phyloP scores from a whole-genome alignment of 2,113 vertebrate genomes.

The Rhinopomastus cyanomelas region DNA sequence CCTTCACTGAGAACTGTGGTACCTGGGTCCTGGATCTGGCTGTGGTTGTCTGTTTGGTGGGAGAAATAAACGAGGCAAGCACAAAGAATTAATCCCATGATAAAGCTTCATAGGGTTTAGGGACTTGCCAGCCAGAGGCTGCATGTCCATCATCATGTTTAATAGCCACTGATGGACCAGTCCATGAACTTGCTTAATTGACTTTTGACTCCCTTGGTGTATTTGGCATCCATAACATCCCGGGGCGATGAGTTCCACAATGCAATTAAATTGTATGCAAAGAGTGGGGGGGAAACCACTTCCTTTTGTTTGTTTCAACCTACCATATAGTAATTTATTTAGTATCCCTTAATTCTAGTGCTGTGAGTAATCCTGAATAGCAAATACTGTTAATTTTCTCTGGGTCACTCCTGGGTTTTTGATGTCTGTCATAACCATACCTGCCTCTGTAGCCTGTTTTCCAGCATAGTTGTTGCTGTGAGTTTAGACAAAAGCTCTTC shows the following conservation, averaged over 20 bases:
- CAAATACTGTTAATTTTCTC: neutral
- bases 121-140: slow-evolving; percentile 21
- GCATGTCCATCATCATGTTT: slow-evolving; percentile 7
- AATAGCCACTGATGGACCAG: slow-evolving; percentile 41
- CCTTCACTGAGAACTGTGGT: neutral
- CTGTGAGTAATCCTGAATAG: slow-evolving; percentile 8
- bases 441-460: neutral
- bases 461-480: neutral
- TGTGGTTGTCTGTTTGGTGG: neutral
- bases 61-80: neutral
- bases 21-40: neutral
- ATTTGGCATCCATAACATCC: slow-evolving; percentile 39
- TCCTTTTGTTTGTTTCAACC: slow-evolving; percentile 34
- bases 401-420: neutral
- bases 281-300: neutral
- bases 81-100: neutral
- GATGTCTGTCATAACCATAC: neutral
- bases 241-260: slow-evolving; percentile 25
- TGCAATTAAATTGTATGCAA: slow-evolving; percentile 1
- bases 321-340: slow-evolving; percentile 39
- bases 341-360: neutral
- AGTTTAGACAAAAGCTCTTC: neutral
- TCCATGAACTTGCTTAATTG: slow-evolving; percentile 51
- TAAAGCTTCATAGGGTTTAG: slow-evolving; percentile 19
- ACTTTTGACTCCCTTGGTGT: slow-evolving; percentile 45